Conservation (phyloP, 2,888 invertebrate genomes). For the Dryomyza anilis region DNA sequence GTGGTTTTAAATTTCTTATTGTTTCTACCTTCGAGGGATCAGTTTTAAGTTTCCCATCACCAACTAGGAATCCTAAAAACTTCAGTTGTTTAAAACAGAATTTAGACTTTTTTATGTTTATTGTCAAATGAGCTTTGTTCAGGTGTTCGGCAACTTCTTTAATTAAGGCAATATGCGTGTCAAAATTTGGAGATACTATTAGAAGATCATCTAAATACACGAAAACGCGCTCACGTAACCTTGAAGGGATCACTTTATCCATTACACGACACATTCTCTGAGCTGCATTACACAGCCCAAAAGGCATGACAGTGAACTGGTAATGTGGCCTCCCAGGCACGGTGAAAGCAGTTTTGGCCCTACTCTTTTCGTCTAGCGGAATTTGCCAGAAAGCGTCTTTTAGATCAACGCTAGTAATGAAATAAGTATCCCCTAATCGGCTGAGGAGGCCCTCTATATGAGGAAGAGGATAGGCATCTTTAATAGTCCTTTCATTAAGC, state of each 20-base stretch:
- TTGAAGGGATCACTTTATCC: not conserved
- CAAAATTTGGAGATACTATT: slow-evolving; percentile 13
- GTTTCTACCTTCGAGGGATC: not conserved
- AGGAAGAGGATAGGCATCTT: slow-evolving; percentile 20
- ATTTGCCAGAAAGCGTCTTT: slow-evolving; percentile 21
- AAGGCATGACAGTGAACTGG: slow-evolving; percentile 19
- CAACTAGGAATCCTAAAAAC: slow-evolving; percentile 6
- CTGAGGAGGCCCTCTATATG: slow-evolving; percentile 31
- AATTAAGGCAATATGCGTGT: not conserved
- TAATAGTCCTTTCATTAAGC: slow-evolving; percentile 25
- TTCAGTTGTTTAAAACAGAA: slow-evolving; percentile 6
- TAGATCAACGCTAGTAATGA: slow-evolving; percentile 28
- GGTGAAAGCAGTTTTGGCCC: slow-evolving; percentile 22
- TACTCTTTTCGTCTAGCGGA: slow-evolving; percentile 4
- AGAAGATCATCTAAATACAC: slow-evolving; percentile 22
- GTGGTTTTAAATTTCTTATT: not conserved
- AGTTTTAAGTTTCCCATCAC: not conserved
- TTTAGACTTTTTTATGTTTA: slow-evolving; percentile 1
- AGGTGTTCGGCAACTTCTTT: not conserved
- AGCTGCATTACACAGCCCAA: not conserved
- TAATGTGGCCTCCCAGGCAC: slow-evolving; percentile 19
- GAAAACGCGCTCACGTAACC: slow-evolving; percentile 12
- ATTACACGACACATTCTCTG: not conserved
- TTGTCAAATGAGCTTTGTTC: not conserved
- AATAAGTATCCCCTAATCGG: slow-evolving; percentile 28